Percentiles rank a stretch among this genome's conserved stretches.
phyloP scores from a whole-genome alignment of 92 coral and sea anemone species.

The Micromussa lordhowensis region DNA sequence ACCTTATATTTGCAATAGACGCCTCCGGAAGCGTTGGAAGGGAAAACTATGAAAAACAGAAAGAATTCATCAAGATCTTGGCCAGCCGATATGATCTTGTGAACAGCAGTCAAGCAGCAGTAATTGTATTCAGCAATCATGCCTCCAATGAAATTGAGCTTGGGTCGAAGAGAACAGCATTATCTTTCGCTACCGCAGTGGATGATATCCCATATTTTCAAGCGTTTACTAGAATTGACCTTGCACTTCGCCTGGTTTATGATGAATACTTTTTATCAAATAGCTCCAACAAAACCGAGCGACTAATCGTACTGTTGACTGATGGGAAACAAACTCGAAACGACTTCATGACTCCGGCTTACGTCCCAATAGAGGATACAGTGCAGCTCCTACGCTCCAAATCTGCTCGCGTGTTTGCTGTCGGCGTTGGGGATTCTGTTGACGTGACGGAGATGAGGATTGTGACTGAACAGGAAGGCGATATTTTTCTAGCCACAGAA shows the following conservation, averaged over 20 bases:
- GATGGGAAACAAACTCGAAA: slow-evolving; percentile 41
- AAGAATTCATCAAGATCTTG: slow-evolving; percentile 50
- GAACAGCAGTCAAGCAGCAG: slow-evolving; percentile 44
- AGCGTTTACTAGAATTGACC: slow-evolving; percentile 55
- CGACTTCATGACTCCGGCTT: slow-evolving; percentile 1
- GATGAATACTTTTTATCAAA: slow-evolving; percentile 4
- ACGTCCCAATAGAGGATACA: slow-evolving; percentile 10
- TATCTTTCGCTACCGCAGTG: slow-evolving; percentile 46
- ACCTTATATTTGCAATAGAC: slow-evolving; percentile 54
- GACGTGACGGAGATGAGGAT: slow-evolving; percentile 27
- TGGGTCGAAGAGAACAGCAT: slow-evolving; percentile 10
- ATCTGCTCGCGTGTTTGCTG: slow-evolving; percentile 30
- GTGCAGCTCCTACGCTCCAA: slow-evolving; percentile 23
- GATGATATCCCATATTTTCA: slow-evolving; percentile 43
- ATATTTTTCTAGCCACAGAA: slow-evolving; percentile 25
- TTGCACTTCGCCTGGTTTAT: slow-evolving; percentile 28
- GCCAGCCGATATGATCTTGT: slow-evolving; percentile 48
- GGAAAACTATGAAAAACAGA: slow-evolving; percentile 42
- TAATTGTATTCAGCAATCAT: slow-evolving; percentile 43
- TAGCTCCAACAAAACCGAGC: slow-evolving; percentile 7
- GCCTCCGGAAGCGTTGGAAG: slow-evolving; percentile 56
- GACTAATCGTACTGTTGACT: slow-evolving; percentile 10
- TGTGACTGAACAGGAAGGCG: slow-evolving; percentile 24
- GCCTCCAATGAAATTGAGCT: slow-evolving; percentile 36
- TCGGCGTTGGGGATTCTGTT: slow-evolving; percentile 15